A percentile compares a stretch with the other conserved stretches of the same genome.
phyloP scores from a whole-genome alignment of 2,113 vertebrate species.

The Macrotis lagotis region DNA sequence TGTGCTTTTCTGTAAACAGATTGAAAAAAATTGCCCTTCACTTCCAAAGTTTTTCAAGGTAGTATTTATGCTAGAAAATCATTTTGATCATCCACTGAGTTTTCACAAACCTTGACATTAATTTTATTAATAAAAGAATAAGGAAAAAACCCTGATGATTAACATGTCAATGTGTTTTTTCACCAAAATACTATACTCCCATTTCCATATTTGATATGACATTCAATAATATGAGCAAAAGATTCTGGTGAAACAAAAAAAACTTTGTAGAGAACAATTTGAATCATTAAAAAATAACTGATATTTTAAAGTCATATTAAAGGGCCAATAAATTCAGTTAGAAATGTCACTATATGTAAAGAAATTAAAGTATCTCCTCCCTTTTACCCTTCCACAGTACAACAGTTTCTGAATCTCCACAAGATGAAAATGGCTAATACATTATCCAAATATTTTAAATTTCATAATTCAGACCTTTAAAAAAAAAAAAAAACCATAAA shows the following conservation, averaged over 20 bases:
- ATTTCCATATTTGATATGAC: not conserved
- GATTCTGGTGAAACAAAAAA: not conserved
- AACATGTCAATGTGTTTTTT: not conserved
- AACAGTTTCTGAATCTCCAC: not conserved
- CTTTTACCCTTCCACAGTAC: not conserved
- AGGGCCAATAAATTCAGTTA: not conserved
- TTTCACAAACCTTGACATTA: constrained; percentile 7
- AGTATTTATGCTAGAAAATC: not conserved
- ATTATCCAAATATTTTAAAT: not conserved
- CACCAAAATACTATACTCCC: not conserved
- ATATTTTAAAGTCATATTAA: not conserved
- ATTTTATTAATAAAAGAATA: not conserved
- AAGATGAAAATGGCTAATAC: not conserved
- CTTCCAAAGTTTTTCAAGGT: not conserved
- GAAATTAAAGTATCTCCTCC: not conserved
- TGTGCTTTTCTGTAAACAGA: not conserved
- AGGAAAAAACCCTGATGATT: not conserved
- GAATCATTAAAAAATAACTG: not conserved
- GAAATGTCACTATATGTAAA: not conserved
- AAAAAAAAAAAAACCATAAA: too few relatives aligned
- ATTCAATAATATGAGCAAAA: not conserved
- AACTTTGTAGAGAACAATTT: not conserved
- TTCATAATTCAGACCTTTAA: not conserved
- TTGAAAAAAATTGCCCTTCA: not conserved
- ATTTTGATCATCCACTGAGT: not conserved